These are phyloP conservation scores for Pomatorhinus ruficollis DNA, from an alignment of 2,113 vertebrate species.

Conservation along the genomic window DNA sequence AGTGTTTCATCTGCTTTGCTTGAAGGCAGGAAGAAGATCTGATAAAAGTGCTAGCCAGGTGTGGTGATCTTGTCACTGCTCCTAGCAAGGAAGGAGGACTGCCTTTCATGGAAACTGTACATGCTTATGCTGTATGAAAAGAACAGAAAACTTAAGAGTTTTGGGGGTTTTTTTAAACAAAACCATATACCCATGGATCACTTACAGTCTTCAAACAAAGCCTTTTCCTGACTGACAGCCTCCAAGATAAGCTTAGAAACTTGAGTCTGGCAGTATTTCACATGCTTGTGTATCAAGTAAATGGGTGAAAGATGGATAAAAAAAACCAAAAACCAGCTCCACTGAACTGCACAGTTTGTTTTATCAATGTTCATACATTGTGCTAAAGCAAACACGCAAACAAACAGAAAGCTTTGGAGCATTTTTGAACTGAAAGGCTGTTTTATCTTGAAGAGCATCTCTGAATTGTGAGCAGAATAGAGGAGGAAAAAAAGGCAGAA, in stretches of 20 bases:
- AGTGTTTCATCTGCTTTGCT: not conserved
- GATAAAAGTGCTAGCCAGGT: slow-evolving; percentile 1
- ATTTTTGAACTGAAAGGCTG: slow-evolving; percentile 23
- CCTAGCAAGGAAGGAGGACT: not conserved
- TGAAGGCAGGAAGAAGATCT: not conserved
- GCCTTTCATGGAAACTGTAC: slow-evolving; percentile 29
- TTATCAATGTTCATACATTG: slow-evolving; percentile 49
- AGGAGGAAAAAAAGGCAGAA: not conserved
- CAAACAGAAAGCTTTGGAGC: slow-evolving; percentile 37
- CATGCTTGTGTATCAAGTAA: slow-evolving; percentile 18
- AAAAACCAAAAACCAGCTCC: not conserved
- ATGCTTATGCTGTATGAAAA: not conserved
- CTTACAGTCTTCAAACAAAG: slow-evolving; percentile 65
- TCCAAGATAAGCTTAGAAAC: slow-evolving; percentile 54
- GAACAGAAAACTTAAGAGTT: slow-evolving; percentile 47
- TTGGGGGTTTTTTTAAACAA: not conserved
- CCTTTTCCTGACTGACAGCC: slow-evolving; percentile 42
- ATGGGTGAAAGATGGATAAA: slow-evolving; percentile 34
- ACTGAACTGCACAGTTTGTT: slow-evolving; percentile 37
- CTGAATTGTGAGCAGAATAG: not conserved
- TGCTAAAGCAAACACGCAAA: slow-evolving; percentile 39
- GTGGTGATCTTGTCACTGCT: slow-evolving; percentile 7
- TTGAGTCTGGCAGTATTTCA: slow-evolving; percentile 54
- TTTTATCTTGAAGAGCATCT: slow-evolving; percentile 52
- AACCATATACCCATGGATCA: slow-evolving; percentile 27